Evolutionary conservation across 2,113 vertebrate genomes (phyloP).

Genomic region (Odontophorus gujanensis): DNA sequence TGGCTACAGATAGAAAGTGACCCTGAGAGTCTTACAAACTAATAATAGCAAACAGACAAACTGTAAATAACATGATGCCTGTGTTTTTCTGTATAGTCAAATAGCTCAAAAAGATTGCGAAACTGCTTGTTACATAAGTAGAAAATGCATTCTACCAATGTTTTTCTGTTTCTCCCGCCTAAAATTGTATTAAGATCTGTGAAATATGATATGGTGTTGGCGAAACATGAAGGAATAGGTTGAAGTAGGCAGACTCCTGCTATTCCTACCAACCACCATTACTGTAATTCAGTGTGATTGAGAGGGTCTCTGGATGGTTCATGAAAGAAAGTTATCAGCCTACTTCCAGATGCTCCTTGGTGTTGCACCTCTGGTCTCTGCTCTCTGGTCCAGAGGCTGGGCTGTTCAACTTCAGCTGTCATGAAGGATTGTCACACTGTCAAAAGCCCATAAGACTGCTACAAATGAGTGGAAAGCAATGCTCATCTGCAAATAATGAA

Average conservation of each 20-base stretch:
- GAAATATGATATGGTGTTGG: not conserved
- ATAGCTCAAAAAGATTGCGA: not conserved
- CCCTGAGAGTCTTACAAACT: not conserved
- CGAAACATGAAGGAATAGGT: not conserved
- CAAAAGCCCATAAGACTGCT: not conserved
- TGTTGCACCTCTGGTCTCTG: not conserved
- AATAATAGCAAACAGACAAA: not conserved
- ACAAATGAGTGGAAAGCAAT: not conserved
- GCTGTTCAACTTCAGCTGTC: not conserved
- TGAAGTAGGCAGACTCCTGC: not conserved
- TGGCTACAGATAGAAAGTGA: not conserved
- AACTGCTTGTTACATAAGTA: not conserved
- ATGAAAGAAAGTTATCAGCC: not conserved
- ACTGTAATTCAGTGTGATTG: not conserved
- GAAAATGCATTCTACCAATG: not conserved
- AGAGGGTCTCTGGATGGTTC: not conserved
- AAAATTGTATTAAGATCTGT: not conserved
- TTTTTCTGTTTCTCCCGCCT: not conserved
- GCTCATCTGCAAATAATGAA: not conserved
- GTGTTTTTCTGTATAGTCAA: not conserved
- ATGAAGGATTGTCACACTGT: not conserved
- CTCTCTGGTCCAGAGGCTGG: not conserved
- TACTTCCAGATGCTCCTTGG: not conserved
- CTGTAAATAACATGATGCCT: not conserved
- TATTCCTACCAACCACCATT: not conserved